Base-by-base conservation (phyloP, 2,888 invertebrate genomes). In the Ligdia adustata region DNA sequence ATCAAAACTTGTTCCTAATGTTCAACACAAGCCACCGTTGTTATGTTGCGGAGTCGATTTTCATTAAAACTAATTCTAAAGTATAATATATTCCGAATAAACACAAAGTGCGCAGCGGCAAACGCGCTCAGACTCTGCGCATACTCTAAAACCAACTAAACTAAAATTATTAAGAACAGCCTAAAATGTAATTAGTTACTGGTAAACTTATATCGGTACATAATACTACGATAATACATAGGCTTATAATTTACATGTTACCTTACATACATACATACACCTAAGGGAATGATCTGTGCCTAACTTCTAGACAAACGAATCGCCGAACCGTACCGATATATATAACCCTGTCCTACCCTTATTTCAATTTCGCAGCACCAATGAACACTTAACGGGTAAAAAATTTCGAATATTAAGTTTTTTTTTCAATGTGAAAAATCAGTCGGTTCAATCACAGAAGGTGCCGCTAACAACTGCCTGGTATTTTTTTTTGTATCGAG, bases 311-410 rank as follows among this genome's bases (percentile, higher is more conserved):
- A 16, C n/a, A n/a, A n/a, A 35, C 46, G 15, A 15, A 39, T 34
- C 42, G 69, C 62, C 66, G 61, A 59, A 42, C 62, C 62, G 68
- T 78, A 78, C 75, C 72, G 77, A 75, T 46, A 59, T 71, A 66
- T 64, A 67, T 12, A 70, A 85, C 86, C 85, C 85, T 82, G 82
- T 82, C 73, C 74, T 73, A 69, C 67, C 68, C 62, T 70, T 62
- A 46, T n/a, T 40, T 26, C 20, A 77, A 75, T 76, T 79, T 77
- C 61, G 75, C 75, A 87, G 83, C 87, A 86, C 84, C 87, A 75
- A 72, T 79, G 75, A 80, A 85, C 82, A 85, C 83, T 74, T n/a
- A 74, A 68, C 58, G 64, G 65, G 64, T 69, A 64, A 60, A 66
- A 69, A 57, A 60, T 62, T 71, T 70, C 55, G 61, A 68, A 70